Conservation (phyloP, 2,113 vertebrate genomes). For the Calypte anna region DNA sequence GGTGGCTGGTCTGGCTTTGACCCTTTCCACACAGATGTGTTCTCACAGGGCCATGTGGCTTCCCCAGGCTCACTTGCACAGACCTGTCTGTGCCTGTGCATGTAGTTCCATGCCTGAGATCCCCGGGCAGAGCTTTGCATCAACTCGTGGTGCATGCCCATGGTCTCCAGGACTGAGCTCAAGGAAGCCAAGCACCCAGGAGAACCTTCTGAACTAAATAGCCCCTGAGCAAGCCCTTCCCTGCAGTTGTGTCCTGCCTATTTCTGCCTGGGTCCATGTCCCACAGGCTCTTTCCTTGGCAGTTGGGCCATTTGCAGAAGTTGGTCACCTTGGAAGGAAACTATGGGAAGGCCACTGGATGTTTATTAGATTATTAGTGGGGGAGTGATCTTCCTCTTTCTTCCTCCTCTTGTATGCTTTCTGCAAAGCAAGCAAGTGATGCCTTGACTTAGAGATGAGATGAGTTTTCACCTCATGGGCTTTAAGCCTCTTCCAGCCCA, state of each 20-base stretch:
- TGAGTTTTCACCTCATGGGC: fast-evolving
- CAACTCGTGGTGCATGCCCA: fast-evolving
- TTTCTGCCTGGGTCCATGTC: background rate
- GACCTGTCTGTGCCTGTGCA: background rate
- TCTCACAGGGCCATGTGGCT: background rate
- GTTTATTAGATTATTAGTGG: background rate
- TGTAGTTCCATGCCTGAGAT: background rate
- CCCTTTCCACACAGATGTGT: background rate
- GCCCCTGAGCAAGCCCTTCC: background rate
- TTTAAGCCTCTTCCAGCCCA: background rate
- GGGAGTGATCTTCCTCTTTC: background rate
- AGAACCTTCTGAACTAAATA: background rate
- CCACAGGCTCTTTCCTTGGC: background rate
- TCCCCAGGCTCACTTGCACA: background rate
- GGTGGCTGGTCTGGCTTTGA: slow-evolving; percentile 4
- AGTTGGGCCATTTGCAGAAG: background rate
- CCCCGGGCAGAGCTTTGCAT: background rate
- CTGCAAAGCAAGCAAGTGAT: background rate
- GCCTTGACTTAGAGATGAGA: background rate
- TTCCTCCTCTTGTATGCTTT: background rate
- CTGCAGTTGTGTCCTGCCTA: fast-evolving
- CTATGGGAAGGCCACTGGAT: background rate
- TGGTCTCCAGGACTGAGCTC: background rate
- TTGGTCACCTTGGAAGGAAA: background rate
- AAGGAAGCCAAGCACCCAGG: background rate